A percentile compares a stretch with the other conserved stretches of the same genome.
Conservation (phyloP, 2,888 invertebrate species). For the Idaea dimidiata region DNA sequence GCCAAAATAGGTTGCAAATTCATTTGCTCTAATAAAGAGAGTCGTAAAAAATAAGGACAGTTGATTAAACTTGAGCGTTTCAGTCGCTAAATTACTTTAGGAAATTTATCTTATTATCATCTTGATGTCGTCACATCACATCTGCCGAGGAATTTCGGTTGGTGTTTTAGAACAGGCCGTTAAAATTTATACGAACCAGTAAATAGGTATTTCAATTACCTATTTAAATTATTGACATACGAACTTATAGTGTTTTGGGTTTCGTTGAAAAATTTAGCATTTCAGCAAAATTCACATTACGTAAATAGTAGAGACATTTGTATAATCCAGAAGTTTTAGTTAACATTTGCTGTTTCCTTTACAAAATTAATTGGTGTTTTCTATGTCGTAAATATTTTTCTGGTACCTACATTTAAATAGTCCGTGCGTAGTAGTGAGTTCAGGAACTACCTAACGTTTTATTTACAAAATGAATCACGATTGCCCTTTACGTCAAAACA, state of each 20-base stretch:
- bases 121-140: background rate
- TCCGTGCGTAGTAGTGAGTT: background rate
- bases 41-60: slow-evolving; percentile 2
- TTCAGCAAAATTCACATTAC: background rate
- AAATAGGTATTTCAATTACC: background rate
- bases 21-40: slow-evolving; percentile 11
- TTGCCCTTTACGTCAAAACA: slow-evolving; percentile 14
- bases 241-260: background rate
- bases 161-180: background rate
- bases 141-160: background rate
- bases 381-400: background rate
- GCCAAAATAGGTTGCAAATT: slow-evolving; percentile 11
- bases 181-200: background rate
- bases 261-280: background rate
- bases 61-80: background rate
- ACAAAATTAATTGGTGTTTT: background rate
- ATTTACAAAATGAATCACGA: slow-evolving; percentile 12
- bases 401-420: background rate
- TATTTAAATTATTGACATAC: background rate
- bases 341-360: background rate
- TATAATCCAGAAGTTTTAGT: background rate
- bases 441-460: background rate
- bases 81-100: background rate
- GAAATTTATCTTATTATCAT: background rate
- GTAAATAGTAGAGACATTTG: background rate